phyloP scores from a whole-genome alignment of 2,113 vertebrate species.

The Phyllostomus hastatus region DNA sequence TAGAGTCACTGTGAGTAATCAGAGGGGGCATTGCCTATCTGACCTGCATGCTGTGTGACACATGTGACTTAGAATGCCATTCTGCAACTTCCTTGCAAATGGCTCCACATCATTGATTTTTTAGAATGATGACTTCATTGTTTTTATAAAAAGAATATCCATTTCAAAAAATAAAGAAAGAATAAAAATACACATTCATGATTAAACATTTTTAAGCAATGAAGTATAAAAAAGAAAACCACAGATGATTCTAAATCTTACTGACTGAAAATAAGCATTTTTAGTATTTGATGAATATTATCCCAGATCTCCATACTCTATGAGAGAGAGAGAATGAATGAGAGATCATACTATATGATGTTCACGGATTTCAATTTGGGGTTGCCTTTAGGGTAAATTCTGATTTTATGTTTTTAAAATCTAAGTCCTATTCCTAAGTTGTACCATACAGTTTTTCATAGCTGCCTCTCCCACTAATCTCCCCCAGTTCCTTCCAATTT shows the following conservation, averaged over 20 bases:
- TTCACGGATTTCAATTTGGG: background rate
- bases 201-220: background rate
- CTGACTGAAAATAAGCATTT: background rate
- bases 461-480: background rate
- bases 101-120: background rate
- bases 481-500: background rate
- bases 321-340: background rate
- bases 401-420: background rate
- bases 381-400: background rate
- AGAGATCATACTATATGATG: background rate
- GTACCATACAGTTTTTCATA: background rate
- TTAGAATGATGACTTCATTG: background rate
- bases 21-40: background rate
- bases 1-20: background rate
- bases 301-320: background rate
- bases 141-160: background rate
- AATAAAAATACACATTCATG: background rate
- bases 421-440: background rate
- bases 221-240: background rate
- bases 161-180: background rate
- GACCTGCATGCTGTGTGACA: background rate
- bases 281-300: background rate
- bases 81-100: background rate
- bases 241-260: background rate
- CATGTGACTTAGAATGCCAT: background rate